A percentile compares a stretch with the other conserved stretches of the same genome.
phyloP scores from a whole-genome alignment of 2,113 vertebrate genomes.

The Ceyx margarethae region DNA sequence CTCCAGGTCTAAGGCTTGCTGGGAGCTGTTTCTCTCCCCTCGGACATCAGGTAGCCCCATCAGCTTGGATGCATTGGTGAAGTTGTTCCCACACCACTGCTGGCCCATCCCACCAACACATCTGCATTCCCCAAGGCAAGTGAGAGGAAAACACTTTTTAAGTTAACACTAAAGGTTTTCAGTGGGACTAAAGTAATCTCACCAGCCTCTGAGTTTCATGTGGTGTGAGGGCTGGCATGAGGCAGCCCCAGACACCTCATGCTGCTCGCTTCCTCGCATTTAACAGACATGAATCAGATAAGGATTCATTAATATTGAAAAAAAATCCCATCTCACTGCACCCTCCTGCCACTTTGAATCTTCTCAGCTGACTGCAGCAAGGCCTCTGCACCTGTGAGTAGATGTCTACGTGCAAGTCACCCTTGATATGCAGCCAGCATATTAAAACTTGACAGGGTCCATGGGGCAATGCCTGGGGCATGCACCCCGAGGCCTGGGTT shows the following conservation, averaged over 20 bases:
- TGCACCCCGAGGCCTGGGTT: fast-evolving
- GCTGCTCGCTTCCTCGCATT: not conserved
- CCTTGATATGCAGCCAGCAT: not conserved
- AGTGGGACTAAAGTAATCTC: not conserved
- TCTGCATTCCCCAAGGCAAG: fast-evolving
- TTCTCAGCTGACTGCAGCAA: not conserved
- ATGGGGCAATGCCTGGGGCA: fast-evolving
- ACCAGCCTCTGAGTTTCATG: not conserved
- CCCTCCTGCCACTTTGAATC: not conserved
- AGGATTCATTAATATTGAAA: not conserved
- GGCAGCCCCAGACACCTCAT: not conserved
- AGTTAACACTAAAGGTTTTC: not conserved
- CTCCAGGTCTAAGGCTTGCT: not conserved
- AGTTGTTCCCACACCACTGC: fast-evolving
- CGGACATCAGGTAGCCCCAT: not conserved
- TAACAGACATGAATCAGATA: not conserved
- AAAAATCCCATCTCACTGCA: not conserved
- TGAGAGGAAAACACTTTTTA: not conserved
- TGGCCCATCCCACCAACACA: not conserved
- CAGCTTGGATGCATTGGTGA: fast-evolving
- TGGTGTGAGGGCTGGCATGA: fast-evolving
- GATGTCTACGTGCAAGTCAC: not conserved
- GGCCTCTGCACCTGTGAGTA: not conserved
- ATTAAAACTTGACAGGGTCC: not conserved
- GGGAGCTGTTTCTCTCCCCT: not conserved